Evolutionary conservation across 30 jellyfish, hydroid and myxozoan genomes (phyloP).

Genomic region (Euphysa ruthae): DNA sequence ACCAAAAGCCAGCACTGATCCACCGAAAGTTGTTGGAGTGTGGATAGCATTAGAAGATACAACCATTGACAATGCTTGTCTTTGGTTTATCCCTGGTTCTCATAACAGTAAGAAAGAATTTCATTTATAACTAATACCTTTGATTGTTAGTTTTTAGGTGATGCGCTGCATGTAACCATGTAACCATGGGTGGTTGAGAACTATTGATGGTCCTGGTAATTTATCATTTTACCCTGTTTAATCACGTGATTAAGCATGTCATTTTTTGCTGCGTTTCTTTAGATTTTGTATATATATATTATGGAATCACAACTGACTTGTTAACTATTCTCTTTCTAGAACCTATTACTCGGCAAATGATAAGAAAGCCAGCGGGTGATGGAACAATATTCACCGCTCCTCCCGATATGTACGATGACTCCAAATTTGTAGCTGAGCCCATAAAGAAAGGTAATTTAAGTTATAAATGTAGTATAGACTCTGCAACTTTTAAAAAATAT

Average conservation of each 20-base stretch:
- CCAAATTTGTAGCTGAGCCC: constrained; percentile 69
- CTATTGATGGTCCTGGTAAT: too few relatives aligned
- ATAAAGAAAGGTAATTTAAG: constrained; percentile 53
- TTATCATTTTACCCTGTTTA: too few relatives aligned
- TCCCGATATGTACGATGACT: constrained; percentile 49
- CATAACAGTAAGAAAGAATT: constrained; percentile 24
- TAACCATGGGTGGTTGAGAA: too few relatives aligned
- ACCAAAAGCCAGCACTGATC: constrained; percentile 49
- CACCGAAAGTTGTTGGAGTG: constrained; percentile 69
- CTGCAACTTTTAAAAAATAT: too few relatives aligned
- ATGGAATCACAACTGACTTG: too few relatives aligned
- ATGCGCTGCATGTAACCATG: too few relatives aligned
- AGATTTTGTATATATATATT: too few relatives aligned
- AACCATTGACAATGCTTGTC: constrained; percentile 69
- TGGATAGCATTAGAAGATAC: constrained; percentile 98
- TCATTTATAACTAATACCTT: too few relatives aligned
- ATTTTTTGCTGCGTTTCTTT: too few relatives aligned
- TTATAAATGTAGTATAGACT: not conserved
- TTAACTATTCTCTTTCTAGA: constrained; percentile 40
- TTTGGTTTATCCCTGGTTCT: constrained; percentile 94
- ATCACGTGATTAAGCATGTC: too few relatives aligned
- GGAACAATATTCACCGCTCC: constrained; percentile 63
- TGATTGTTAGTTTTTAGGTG: too few relatives aligned
- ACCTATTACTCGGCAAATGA: constrained; percentile 56
- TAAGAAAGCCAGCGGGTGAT: constrained; percentile 55